Evolutionary conservation across 2,888 invertebrate species (phyloP).

Genomic region (Athrips mouffetella): DNA sequence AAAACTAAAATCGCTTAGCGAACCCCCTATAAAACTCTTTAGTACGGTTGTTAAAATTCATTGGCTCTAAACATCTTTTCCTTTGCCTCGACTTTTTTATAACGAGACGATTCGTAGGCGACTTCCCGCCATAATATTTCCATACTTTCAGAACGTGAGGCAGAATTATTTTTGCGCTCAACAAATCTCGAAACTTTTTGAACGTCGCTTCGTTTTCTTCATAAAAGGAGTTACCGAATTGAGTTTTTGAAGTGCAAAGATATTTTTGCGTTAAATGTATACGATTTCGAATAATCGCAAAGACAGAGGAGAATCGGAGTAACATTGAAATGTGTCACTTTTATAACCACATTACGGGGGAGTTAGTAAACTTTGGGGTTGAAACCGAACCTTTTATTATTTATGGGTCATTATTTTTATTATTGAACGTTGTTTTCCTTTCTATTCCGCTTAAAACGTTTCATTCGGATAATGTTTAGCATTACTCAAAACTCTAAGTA

Average conservation of each 20-base stretch:
- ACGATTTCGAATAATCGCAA: conserved; percentile 54
- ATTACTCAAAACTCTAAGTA: too few species aligned
- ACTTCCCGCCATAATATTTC: conserved; percentile 69
- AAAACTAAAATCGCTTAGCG: conserved; percentile 37
- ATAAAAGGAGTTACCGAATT: background rate
- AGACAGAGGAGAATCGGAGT: conserved; percentile 50
- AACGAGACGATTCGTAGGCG: conserved; percentile 69
- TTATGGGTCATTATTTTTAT: conserved; percentile 21
- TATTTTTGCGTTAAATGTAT: conserved; percentile 23
- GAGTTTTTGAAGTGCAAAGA: conserved; percentile 15
- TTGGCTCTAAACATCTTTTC: conserved; percentile 55
- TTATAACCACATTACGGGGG: conserved; percentile 54
- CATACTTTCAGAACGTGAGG: conserved; percentile 46
- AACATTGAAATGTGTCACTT: conserved; percentile 54
- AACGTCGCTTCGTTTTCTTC: background rate
- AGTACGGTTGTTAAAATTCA: conserved; percentile 62
- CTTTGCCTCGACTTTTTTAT: conserved; percentile 48
- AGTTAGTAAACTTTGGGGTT: conserved; percentile 42
- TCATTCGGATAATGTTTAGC: too few species aligned
- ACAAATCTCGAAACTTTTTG: background rate
- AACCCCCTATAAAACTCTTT: conserved; percentile 37
- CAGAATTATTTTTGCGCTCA: conserved; percentile 6
- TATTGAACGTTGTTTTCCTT: background rate
- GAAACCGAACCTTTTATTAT: conserved; percentile 38
- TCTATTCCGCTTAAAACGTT: background rate